A percentile compares a stretch with the other conserved stretches of the same genome.
phyloP scores from a whole-genome alignment of 2,888 invertebrate genomes.

The Aphelenchoides bicaudatus region DNA sequence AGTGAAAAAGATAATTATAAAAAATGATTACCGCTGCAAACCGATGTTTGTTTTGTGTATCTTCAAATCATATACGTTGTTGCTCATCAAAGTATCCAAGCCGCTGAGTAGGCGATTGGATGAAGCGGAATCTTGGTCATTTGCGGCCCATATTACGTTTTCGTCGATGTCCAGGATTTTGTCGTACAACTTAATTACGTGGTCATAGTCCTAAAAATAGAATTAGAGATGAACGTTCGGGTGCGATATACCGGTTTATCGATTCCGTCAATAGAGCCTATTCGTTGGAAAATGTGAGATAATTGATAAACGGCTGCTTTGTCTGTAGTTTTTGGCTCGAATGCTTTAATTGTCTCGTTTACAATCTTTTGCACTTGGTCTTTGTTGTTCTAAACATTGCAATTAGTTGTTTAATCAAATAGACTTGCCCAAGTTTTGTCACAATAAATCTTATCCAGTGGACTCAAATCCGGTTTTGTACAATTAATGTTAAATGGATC shows the following conservation, averaged over 20 bases:
- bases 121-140: neutral
- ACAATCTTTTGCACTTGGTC: neutral
- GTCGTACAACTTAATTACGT: slow-evolving; percentile 1
- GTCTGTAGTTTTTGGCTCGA: neutral
- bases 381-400: neutral
- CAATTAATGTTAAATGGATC: slow-evolving; percentile 12
- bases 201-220: neutral
- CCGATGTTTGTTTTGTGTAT: too few species aligned
- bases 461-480: neutral
- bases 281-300: slow-evolving; percentile 8
- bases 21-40: neutral
- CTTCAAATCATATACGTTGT: neutral
- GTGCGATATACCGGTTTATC: neutral
- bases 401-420: neutral
- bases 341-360: neutral
- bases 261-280: neutral
- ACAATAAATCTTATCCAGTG: slow-evolving; percentile 1
- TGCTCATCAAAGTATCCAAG: neutral
- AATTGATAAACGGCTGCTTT: slow-evolving; percentile 7
- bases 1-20: neutral
- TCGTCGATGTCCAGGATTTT: slow-evolving; percentile 11
- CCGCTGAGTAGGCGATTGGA: neutral
- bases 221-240: neutral
- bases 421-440: slow-evolving; percentile 6
- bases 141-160: slow-evolving; percentile 8